A percentile compares a stretch with the other conserved stretches of the same genome.
Conservation (phyloP, 2,113 vertebrate genomes). For the Sylvicapra grimmia region DNA sequence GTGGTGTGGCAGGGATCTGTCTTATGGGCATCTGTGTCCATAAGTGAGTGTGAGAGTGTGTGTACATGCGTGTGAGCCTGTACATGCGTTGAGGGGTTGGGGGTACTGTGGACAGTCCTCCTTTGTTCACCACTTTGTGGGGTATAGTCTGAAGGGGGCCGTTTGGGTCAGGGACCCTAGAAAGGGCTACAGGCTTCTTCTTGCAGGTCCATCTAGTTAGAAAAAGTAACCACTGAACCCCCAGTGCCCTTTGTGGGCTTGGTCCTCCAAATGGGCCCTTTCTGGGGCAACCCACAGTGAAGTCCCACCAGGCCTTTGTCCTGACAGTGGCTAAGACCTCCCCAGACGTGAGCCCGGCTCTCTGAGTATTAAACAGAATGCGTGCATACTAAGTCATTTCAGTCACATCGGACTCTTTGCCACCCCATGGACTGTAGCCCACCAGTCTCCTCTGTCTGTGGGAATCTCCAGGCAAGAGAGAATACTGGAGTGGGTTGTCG, state of each 20-base stretch:
- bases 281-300: not conserved
- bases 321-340: not conserved
- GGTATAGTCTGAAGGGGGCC: not conserved
- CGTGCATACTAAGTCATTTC: not conserved
- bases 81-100: fast-evolving
- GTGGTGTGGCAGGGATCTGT: not conserved
- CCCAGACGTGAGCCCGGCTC: not conserved
- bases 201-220: not conserved
- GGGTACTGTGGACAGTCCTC: not conserved
- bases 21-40: not conserved
- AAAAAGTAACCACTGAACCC: not conserved
- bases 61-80: not conserved
- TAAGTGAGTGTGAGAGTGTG: not conserved
- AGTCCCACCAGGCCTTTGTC: not conserved
- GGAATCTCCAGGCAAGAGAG: not conserved
- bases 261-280: too few relatives aligned
- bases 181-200: not conserved
- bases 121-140: not conserved
- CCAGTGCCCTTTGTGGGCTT: fast-evolving
- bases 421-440: not conserved
- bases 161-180: too few relatives aligned
- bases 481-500: not conserved
- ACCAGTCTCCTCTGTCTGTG: not conserved
- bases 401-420: not conserved
- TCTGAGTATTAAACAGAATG: not conserved